A percentile compares a stretch with the other conserved stretches of the same genome.
These are phyloP conservation scores for Exephanes ischioxanthus DNA, from an alignment of 2,888 invertebrate genomes.

Conservation along the genomic window DNA sequence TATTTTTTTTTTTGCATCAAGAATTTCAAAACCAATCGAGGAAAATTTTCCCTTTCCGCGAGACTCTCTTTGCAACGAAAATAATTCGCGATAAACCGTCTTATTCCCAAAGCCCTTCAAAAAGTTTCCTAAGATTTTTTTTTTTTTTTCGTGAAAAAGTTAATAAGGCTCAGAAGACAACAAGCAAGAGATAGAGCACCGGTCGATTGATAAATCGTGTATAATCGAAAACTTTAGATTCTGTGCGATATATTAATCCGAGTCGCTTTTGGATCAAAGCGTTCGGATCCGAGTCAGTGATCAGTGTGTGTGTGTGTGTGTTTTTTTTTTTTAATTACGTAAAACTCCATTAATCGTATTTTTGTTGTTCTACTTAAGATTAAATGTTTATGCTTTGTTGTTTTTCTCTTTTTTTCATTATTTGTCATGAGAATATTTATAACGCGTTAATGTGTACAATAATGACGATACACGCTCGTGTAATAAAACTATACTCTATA, in stretches of 20 bases:
- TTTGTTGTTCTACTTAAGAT: constrained; percentile 47
- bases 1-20: constrained; percentile 49
- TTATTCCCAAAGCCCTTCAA: neutral
- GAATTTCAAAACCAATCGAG: constrained; percentile 13
- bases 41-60: neutral
- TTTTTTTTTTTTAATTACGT: neutral
- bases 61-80: constrained; percentile 1
- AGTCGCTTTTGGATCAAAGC: constrained; percentile 25
- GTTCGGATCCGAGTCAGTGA: constrained; percentile 27
- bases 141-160: constrained; percentile 20
- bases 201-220: constrained; percentile 51
- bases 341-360: constrained; percentile 28
- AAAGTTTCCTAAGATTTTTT: constrained; percentile 24
- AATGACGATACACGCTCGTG: constrained; percentile 45
- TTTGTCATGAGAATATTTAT: constrained; percentile 62
- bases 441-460: constrained; percentile 49
- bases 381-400: constrained; percentile 52
- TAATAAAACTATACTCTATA: constrained; percentile 41
- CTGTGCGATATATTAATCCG: constrained; percentile 51
- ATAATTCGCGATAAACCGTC: neutral
- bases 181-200: constrained; percentile 57
- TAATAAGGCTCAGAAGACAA: constrained; percentile 21
- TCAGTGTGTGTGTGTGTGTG: neutral
- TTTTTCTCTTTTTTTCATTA: constrained; percentile 46
- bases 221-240: constrained; percentile 46